Base-by-base conservation (phyloP, 1,140 invertebrate genomes). In the Homalodisca vitripennis region DNA sequence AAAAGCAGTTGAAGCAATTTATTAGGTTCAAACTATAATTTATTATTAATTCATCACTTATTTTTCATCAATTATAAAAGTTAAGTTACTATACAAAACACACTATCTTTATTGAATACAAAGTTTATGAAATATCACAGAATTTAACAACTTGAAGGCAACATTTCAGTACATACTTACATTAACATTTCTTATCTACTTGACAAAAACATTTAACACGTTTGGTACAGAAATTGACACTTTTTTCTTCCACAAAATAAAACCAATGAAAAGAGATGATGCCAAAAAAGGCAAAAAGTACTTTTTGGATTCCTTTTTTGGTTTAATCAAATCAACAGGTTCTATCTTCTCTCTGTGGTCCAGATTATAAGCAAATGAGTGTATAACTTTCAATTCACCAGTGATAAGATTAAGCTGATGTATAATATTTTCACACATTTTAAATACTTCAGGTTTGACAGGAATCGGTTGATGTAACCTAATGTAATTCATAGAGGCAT, bases 291-390 rank as follows among this genome's bases (percentile, higher is more conserved):
- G 14, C 26, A 55, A 26, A 26, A 41, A 65, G 2, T 62, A 31
- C 46, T 29, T 69, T 12, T 30, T 14, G 17, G 41, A 63, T 48
- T 69, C 34, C 22, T 27, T 20, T 24, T 41, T 57, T 2, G 31
- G 60, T 27, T 60, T 31, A 60, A 71, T 65, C 32, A 71, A 57
- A 55, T 71, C 70, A 24, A 29, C 67, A 55, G 70, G 70, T 1
- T 1, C 46, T 24, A 71, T 51, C n/a, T 68, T 30, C 27, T 71
- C 27, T 63, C 48, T 47, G 17, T 68, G 30, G 24, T 71, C 48
- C 27, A 71, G 47, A 27, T 63, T 26, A 30, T 24, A 13, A 26
- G 66, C 41, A 32, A 64, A 48, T 41, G 67, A 47, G 12, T 46
- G 22, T 47, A 71, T 69, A 14, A 3, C 1, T 20, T 34, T 26